phyloP scores from a whole-genome alignment of 2,797 vertebrate genomes.

The Microctenopoma stevenorrisi region DNA sequence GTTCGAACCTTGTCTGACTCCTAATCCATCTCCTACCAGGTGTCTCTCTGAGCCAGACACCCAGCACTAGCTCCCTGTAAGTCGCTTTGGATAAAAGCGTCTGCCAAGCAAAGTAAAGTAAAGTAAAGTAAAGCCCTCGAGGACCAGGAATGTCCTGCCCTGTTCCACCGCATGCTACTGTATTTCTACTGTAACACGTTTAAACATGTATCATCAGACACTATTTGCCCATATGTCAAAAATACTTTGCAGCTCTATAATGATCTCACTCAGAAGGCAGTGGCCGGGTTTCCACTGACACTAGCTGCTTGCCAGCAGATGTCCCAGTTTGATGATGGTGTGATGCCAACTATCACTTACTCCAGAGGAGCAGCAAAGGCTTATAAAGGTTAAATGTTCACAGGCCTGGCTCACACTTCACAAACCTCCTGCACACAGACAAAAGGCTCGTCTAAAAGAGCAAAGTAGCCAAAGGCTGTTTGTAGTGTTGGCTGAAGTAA shows the following conservation, averaged over 20 bases:
- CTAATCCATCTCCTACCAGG: too few species aligned
- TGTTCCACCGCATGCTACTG: too few species aligned
- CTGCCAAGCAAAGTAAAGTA: too few species aligned
- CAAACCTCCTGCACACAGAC: constrained; percentile 19
- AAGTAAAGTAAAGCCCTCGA: too few species aligned
- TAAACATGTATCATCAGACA: constrained; percentile 14
- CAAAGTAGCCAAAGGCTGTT: constrained; percentile 21
- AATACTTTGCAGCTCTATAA: constrained; percentile 1
- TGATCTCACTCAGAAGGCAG: constrained; percentile 25
- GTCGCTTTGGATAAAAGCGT: too few species aligned
- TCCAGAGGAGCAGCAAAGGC: constrained; percentile 15
- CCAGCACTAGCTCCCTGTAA: too few species aligned
- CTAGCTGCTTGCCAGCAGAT: constrained; percentile 33
- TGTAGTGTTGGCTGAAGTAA: constrained; percentile 19
- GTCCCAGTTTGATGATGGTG: constrained; percentile 8
- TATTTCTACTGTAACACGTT: too few species aligned
- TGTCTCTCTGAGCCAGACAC: too few species aligned
- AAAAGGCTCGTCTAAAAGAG: constrained; percentile 27
- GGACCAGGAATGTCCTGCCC: too few species aligned
- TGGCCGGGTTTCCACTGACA: background rate
- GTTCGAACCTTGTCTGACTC: too few species aligned
- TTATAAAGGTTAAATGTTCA: constrained; percentile 4
- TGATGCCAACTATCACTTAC: constrained; percentile 24
- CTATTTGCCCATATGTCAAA: background rate
- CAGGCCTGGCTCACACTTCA: constrained; percentile 32